Evolutionary conservation across 2,888 invertebrate species (phyloP), one percentile per base, ranked within the genome.

Genomic region (Heteropelma amictum): DNA sequence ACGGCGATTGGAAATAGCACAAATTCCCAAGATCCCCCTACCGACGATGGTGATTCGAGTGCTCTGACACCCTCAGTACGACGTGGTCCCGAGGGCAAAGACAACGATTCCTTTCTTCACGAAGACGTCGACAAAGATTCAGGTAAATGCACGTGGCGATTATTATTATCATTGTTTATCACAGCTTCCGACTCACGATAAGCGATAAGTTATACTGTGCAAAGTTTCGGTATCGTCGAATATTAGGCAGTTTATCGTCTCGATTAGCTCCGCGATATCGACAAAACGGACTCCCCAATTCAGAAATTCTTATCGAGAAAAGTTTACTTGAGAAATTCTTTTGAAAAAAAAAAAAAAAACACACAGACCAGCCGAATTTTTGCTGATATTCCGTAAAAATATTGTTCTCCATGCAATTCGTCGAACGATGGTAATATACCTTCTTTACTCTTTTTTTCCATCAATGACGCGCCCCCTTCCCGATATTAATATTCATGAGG

Each of bases 41-140:
- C 78, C 53, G 83, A 82, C 35, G 87, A 88, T 30, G 81, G 86
- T 17, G 86, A 87, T 64, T 84, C 87, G 49, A 80, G 82, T 26
- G 81, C 84, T 3, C 73, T 88, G 63, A 83, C 87, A 17, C 80
- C 86, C 80, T 92, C 92, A 71, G 90, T 93, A 51, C 89, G 94
- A 23, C 92, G 92, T 88, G 95, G 94, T 51, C 96, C 96, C 2
- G 96, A 96, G 85, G 96, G 96, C 21, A 95, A 95, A 87, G 96
- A 96, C 89, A 93, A 95, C 88, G 95, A 95, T 84, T 92, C 92
- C 17, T 91, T 92, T 85, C 90, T 92, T 82, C 90, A 90, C 58
- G 92, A 92, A 85, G 93, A 93, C 85, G 90, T 88, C 71, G 88
- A 91, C 56, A 87, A 92, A 85, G 92, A 93, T 89, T 88, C 89